These are phyloP conservation scores for Athalia circularis DNA, from an alignment of 2,888 invertebrate species.

Conservation along the genomic window DNA sequence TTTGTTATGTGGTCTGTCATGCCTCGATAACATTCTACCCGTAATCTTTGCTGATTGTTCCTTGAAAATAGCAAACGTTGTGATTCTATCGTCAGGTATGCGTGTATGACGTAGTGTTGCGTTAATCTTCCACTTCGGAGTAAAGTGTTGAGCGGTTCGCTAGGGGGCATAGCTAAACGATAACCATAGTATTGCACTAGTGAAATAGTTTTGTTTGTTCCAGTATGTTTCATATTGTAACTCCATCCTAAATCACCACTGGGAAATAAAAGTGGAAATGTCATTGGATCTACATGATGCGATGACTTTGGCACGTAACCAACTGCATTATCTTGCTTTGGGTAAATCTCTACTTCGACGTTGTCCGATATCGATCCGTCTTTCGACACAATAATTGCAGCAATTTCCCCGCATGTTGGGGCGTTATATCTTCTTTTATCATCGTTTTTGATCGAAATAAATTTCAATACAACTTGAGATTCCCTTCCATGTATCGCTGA, in stretches of 20 bases:
- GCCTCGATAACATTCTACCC: neutral
- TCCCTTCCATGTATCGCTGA: no score
- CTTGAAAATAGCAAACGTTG: neutral
- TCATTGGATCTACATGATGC: constrained; percentile 5
- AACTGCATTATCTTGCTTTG: constrained; percentile 51
- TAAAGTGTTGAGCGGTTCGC: neutral
- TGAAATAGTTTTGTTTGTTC: constrained; percentile 7
- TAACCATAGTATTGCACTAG: constrained; percentile 7
- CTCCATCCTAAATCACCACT: constrained; percentile 11
- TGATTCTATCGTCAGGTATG: constrained; percentile 1
- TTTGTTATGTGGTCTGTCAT: neutral
- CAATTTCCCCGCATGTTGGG: no score
- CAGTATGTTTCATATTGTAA: neutral
- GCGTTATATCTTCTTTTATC: no score
- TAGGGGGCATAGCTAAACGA: constrained; percentile 9
- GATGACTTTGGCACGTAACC: constrained; percentile 20
- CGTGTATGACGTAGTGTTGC: neutral
- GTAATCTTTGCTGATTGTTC: neutral
- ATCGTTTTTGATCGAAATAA: no score
- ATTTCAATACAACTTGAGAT: no score
- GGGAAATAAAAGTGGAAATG: constrained; percentile 12
- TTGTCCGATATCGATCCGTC: no score
- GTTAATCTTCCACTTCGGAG: neutral
- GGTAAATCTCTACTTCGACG: neutral
- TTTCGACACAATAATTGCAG: no score